These are phyloP conservation scores for Myxocyprinus asiaticus DNA, from an alignment of 2,113 vertebrate genomes.

Conservation along the genomic window DNA sequence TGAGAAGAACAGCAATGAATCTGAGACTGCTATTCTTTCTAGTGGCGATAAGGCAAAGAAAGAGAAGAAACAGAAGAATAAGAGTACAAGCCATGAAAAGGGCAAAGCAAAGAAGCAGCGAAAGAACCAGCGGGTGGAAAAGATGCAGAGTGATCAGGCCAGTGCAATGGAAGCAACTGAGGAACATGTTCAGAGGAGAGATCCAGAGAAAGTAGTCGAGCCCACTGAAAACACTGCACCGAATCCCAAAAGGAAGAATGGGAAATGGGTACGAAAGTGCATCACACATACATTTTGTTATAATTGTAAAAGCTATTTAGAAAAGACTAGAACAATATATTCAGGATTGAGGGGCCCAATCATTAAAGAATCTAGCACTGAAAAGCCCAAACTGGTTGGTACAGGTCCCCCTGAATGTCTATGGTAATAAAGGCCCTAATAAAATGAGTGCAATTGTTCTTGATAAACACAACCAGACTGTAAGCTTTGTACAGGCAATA, in stretches of 20 bases:
- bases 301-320: too few relatives aligned
- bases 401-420: too few relatives aligned
- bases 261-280: slow-evolving; percentile 70
- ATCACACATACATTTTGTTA: background rate
- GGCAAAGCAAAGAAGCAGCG: slow-evolving; percentile 63
- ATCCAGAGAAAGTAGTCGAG: slow-evolving; percentile 25
- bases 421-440: too few relatives aligned
- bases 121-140: slow-evolving; percentile 62
- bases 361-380: too few relatives aligned
- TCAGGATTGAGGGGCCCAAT: too few relatives aligned
- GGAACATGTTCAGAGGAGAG: slow-evolving; percentile 42
- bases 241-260: slow-evolving; percentile 66
- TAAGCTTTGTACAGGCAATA: too few relatives aligned
- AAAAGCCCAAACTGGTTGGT: too few relatives aligned
- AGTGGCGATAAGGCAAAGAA: slow-evolving; percentile 37
- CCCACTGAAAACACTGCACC: slow-evolving; percentile 54
- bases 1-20: slow-evolving; percentile 21
- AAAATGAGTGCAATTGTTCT: too few relatives aligned
- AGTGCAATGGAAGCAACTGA: slow-evolving; percentile 28
- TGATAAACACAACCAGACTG: too few relatives aligned
- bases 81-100: slow-evolving; percentile 43
- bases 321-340: too few relatives aligned
- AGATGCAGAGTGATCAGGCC: slow-evolving; percentile 61
- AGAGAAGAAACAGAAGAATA: slow-evolving; percentile 21
- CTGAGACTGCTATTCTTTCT: slow-evolving; percentile 6